Conservation (phyloP, 2,113 vertebrate species). For the Cygnus atratus region DNA sequence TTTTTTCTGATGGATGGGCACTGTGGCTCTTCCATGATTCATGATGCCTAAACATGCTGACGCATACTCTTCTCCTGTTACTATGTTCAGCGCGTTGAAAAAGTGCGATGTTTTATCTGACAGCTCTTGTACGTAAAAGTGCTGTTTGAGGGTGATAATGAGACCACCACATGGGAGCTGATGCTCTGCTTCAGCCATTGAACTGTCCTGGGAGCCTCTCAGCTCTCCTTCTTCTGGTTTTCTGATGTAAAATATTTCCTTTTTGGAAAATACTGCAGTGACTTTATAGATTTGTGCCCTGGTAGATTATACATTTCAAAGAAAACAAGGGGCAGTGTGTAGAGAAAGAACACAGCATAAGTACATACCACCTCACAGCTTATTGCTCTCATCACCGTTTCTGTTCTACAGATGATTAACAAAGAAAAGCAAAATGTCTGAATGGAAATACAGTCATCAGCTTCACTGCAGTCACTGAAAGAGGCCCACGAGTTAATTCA, state of each 20-base stretch:
- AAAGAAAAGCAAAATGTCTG: neutral
- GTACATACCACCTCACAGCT: neutral
- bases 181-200: neutral
- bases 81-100: neutral
- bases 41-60: neutral
- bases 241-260: neutral
- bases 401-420: neutral
- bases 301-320: neutral
- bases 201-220: neutral
- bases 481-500: neutral
- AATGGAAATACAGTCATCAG: neutral
- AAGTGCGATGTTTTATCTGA: neutral
- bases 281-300: neutral
- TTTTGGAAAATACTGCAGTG: neutral
- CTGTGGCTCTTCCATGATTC: neutral
- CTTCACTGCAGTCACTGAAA: neutral
- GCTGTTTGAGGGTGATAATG: neutral
- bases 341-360: neutral
- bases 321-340: neutral
- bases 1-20: neutral
- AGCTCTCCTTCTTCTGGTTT: neutral
- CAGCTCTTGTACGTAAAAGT: neutral
- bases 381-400: neutral
- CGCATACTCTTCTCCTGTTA: neutral
- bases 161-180: neutral